Percentiles rank a stretch among this genome's conserved stretches.
These are phyloP conservation scores for Takifugu bimaculatus DNA, from an alignment of 2,113 vertebrate genomes.

Conservation along the genomic window DNA sequence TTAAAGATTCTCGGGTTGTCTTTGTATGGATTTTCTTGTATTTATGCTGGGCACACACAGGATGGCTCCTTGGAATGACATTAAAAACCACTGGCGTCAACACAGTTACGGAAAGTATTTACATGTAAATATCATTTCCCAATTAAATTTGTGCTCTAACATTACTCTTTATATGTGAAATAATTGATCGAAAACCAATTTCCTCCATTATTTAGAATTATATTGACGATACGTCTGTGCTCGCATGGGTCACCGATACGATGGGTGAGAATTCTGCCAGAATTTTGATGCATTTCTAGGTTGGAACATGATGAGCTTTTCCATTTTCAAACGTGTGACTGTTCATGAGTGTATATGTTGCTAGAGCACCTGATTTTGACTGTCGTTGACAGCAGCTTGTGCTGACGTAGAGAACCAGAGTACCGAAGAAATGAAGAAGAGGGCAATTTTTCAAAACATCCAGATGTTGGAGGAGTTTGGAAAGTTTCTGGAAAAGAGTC, in stretches of 20 bases:
- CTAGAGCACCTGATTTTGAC: too few relatives aligned
- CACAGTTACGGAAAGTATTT: slow-evolving; percentile 9
- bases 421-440: too few relatives aligned
- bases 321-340: too few relatives aligned
- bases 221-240: slow-evolving; percentile 11
- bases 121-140: slow-evolving; percentile 47
- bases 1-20: slow-evolving; percentile 41
- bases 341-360: too few relatives aligned
- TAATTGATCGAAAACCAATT: slow-evolving; percentile 20
- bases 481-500: too few relatives aligned
- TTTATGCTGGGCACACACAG: slow-evolving; percentile 58
- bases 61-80: slow-evolving; percentile 24
- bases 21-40: slow-evolving; percentile 59
- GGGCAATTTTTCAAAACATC: too few relatives aligned
- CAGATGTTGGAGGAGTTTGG: too few relatives aligned
- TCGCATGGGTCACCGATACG: not conserved
- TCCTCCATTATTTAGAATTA: slow-evolving; percentile 17
- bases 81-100: not conserved
- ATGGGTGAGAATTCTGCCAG: slow-evolving; percentile 5
- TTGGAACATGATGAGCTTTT: too few relatives aligned
- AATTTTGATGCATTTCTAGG: not conserved
- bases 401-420: too few relatives aligned
- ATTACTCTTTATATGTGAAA: slow-evolving; percentile 21
- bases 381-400: too few relatives aligned
- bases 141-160: slow-evolving; percentile 15